phyloP scores from a whole-genome alignment of 2,113 vertebrate genomes.

The Thalassarche chlororhynchos region DNA sequence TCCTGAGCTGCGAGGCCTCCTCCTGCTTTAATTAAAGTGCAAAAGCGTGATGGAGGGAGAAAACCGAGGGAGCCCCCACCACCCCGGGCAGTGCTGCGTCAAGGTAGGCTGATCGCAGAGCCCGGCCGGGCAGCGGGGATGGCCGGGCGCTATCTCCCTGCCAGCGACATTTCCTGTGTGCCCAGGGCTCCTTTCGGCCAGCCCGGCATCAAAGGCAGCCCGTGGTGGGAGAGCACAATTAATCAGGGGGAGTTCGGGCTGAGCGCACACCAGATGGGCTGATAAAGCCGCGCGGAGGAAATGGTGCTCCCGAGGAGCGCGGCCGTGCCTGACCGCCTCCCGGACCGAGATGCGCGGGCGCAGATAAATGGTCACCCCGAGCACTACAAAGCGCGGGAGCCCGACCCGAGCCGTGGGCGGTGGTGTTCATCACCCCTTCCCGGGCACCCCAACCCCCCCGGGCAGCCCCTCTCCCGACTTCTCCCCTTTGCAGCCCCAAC shows the following conservation, averaged over 20 bases:
- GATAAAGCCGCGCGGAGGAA: conserved; percentile 84
- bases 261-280: conserved; percentile 87
- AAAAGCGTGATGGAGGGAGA: not conserved
- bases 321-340: conserved; percentile 75
- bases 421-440: not conserved
- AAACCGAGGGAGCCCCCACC: not conserved
- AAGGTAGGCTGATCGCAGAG: conserved; percentile 75
- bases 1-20: not conserved
- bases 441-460: fast-evolving
- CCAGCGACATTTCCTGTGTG: conserved; percentile 76
- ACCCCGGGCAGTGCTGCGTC: conserved; percentile 42
- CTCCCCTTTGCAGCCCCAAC: not conserved
- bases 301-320: conserved; percentile 82
- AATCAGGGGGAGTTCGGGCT: conserved; percentile 86
- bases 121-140: conserved; percentile 57
- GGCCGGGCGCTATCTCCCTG: conserved; percentile 58
- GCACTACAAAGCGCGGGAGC: conserved; percentile 38
- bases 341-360: conserved; percentile 60
- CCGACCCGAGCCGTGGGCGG: not conserved
- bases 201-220: conserved; percentile 81
- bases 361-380: conserved; percentile 57
- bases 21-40: not conserved
- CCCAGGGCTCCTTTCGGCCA: conserved; percentile 68
- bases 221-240: conserved; percentile 76
- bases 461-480: not conserved